A percentile compares a stretch with the other conserved stretches of the same genome.
Evolutionary conservation across 2,113 vertebrate genomes (phyloP).

Genomic region (Ochotona curzoniae): DNA sequence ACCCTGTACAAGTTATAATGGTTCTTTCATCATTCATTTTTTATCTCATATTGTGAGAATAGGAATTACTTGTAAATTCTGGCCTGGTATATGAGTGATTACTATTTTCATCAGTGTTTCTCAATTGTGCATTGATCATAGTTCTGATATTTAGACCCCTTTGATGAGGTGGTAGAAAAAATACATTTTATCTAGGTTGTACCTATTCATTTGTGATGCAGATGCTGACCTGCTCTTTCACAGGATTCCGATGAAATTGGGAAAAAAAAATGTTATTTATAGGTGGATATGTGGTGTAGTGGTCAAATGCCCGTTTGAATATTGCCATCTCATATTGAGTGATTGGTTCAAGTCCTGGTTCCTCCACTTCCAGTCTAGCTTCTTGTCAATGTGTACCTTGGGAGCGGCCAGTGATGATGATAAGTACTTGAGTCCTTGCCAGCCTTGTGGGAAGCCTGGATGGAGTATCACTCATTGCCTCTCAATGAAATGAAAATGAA

Average conservation of each 20-base stretch:
- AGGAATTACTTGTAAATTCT: slow-evolving; percentile 21
- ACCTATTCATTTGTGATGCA: slow-evolving; percentile 38
- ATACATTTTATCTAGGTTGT: background rate
- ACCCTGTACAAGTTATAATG: background rate
- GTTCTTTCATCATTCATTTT: slow-evolving; percentile 10
- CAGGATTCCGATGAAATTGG: slow-evolving; percentile 28
- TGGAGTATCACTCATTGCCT: too few relatives aligned
- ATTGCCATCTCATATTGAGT: too few relatives aligned
- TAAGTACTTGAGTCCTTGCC: too few relatives aligned
- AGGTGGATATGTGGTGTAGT: too few relatives aligned
- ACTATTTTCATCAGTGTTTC: slow-evolving; percentile 46
- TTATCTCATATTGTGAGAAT: background rate
- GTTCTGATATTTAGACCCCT: background rate
- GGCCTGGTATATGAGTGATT: background rate
- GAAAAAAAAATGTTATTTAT: background rate
- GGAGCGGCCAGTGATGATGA: too few relatives aligned
- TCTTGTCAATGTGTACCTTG: too few relatives aligned
- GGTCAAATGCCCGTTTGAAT: too few relatives aligned
- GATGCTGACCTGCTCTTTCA: slow-evolving; percentile 5
- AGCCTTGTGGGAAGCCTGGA: too few relatives aligned
- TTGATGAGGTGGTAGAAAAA: background rate
- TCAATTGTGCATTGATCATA: background rate
- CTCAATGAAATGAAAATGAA: too few relatives aligned
- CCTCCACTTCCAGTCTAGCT: too few relatives aligned
- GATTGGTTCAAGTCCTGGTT: too few relatives aligned